Evolutionary conservation across 2,113 vertebrate genomes (phyloP).

Genomic region (Scopus umbretta): DNA sequence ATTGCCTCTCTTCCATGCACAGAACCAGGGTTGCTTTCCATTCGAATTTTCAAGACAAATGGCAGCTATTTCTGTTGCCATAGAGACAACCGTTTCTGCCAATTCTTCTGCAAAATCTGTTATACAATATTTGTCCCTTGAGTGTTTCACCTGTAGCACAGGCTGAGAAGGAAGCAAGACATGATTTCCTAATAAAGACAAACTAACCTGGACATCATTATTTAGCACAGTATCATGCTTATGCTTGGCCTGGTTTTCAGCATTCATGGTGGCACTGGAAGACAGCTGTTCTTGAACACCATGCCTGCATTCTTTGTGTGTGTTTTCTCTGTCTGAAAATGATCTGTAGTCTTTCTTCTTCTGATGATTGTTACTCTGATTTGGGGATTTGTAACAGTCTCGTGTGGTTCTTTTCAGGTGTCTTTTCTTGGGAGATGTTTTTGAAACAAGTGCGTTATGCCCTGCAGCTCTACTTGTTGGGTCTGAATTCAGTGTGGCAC

Average conservation of each 20-base stretch:
- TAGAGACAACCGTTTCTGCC: conserved; percentile 93
- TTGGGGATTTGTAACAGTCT: conserved; percentile 39
- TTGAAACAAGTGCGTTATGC: background rate
- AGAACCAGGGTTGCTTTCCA: conserved; percentile 97
- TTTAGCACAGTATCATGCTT: conserved; percentile 2
- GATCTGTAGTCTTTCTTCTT: conserved; percentile 25
- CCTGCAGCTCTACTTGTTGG: background rate
- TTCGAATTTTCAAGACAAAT: conserved; percentile 95
- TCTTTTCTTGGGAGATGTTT: conserved; percentile 54
- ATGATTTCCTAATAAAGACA: conserved; percentile 72
- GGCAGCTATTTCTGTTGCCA: conserved; percentile 97
- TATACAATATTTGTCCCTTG: conserved; percentile 79
- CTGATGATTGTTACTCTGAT: background rate
- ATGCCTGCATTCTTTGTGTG: background rate
- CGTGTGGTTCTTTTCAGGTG: conserved; percentile 26
- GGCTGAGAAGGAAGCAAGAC: conserved; percentile 68
- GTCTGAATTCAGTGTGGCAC: background rate
- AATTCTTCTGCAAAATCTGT: conserved; percentile 93
- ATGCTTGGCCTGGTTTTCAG: conserved; percentile 53
- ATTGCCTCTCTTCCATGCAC: conserved; percentile 83
- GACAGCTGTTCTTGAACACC: conserved; percentile 51
- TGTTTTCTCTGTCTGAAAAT: conserved; percentile 39
- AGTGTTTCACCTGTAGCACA: conserved; percentile 66
- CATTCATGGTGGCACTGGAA: background rate
- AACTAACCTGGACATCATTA: conserved; percentile 68